Base-by-base conservation (phyloP, 2,888 invertebrate genomes). In the Smittia sp. region DNA sequence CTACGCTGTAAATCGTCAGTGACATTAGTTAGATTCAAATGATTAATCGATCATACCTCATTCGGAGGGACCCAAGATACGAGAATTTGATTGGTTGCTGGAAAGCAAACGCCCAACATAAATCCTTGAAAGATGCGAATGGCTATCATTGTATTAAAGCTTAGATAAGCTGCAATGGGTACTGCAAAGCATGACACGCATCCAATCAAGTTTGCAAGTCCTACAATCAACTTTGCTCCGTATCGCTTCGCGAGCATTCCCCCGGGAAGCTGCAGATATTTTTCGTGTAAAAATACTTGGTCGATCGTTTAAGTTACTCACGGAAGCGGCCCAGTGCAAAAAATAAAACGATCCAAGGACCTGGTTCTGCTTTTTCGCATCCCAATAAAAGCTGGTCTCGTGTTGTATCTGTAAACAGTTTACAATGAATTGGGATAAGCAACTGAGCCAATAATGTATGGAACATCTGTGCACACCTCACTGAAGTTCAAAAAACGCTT, bases 1-100 rank as follows among this genome's bases (percentile, higher is more conserved):
- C 68, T 66, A 13, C 46, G 32, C 32, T 32, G 32, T 15, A 25
- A 63, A 24, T 9, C 27, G 2, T 15, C 27, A 9, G 7, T 39
- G 39, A 13, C n/a, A n/a, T 32, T 32, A 32, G 9, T 32, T 32
- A 32, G 4, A 32, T 32, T 32, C 3, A 58, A 9, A 32, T 9
- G 9, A 9, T 32, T 32, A 32, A 32, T 3, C 9, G 9, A 32
- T 32, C 32, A 32, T 6, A 32, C 15, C 79, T 94, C 93, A 76
- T 90, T 85, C 0, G 90, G 90, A n/a, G 93, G 92, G 73, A 93
- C 91, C 93, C 93, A 93, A 77, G 87, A 86, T 0, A 91, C 15
- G 3, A 46, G 20, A 13, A 68, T n/a, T 25, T 46, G 20, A 68
- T 22, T 46, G 24, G 46, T 68, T n/a, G 68, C 68, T 68, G 24